phyloP scores from a whole-genome alignment of 2,888 invertebrate species.

The Lithophane leautieri region DNA sequence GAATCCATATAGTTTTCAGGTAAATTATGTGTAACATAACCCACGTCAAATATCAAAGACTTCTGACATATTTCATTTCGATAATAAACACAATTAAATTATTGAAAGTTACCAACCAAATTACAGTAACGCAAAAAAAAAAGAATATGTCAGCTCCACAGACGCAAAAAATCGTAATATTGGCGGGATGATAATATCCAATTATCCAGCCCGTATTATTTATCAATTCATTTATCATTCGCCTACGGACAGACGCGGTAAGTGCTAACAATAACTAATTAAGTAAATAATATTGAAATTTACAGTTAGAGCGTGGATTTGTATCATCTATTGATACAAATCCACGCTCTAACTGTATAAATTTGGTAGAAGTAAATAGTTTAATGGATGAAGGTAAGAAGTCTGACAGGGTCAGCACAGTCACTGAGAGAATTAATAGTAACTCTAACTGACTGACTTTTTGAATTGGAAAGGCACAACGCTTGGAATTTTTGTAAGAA shows the following conservation, averaged over 20 bases:
- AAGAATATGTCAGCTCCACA: constrained; percentile 46
- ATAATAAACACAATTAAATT: neutral
- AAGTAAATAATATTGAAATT: constrained; percentile 55
- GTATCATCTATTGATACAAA: too few species aligned
- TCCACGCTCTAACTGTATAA: too few species aligned
- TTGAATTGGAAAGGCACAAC: neutral
- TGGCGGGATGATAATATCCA: constrained; percentile 47
- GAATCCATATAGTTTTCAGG: neutral
- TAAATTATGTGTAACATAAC: neutral
- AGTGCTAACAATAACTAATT: constrained; percentile 57
- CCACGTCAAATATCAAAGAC: neutral
- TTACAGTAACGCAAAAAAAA: neutral
- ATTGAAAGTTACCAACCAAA: too few species aligned
- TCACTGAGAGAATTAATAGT: neutral
- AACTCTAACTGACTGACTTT: neutral
- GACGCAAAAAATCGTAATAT: constrained; percentile 46
- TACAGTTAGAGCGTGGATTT: constrained; percentile 8
- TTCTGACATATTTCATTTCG: neutral
- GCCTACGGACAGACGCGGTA: constrained; percentile 58
- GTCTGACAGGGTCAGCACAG: constrained; percentile 8
- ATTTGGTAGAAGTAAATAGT: constrained; percentile 36
- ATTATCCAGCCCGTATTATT: constrained; percentile 47
- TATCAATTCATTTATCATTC: constrained; percentile 66
- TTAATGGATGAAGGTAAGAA: constrained; percentile 18
- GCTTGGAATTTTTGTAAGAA: constrained; percentile 4